Base-by-base conservation (phyloP, 2,888 invertebrate species). In the Acanthococcus lagerstroemiae region DNA sequence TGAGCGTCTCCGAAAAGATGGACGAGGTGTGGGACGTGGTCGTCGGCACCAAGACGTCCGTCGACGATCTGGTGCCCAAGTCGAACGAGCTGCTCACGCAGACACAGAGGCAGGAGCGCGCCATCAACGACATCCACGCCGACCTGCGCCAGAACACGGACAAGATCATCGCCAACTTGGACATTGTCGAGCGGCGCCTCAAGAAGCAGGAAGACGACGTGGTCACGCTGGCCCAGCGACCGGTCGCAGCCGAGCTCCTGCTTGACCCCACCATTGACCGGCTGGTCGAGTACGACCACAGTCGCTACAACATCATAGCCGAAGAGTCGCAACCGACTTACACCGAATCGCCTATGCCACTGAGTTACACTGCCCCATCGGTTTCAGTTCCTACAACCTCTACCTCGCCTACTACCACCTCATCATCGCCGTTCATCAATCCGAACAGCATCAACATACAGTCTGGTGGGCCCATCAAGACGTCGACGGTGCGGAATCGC, bases 21-120 rank as follows among this genome's bases (percentile, higher is more conserved):
- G 90, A 91, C 72, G 88, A 91, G 76, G 90, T 91, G 3, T 91
- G 90, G 90, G 87, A 89, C 74, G 89, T 90, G 4, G 89, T 91
- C 12, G 89, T 90, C 1, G 90, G 90, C 15, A 90, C 90, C 3
- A 91, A 91, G 74, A 89, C 87, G 72, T 88, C 90, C 0, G 89
- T 91, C 0, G 90, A 91, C 75, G 86, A 89, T 75, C 79, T 91
- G 60, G 82, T 91, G 45, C 90, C 91, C 1, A 91, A 91, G 77
- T 90, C 90, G 0, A 90, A 91, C 74, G 89, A 90, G 72, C 77
- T 91, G 4, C 77, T 92, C 15, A 88, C 88, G 1, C 90, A 91
- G 76, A 90, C 89, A 0, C 90, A 90, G 73, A 78, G 91, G 1
- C 91, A 91, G 73, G 90, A 91, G 73, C 80, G 91, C 5, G 90